Base-by-base conservation (phyloP, 2,113 vertebrate genomes). In the Brevimyrus niger region DNA sequence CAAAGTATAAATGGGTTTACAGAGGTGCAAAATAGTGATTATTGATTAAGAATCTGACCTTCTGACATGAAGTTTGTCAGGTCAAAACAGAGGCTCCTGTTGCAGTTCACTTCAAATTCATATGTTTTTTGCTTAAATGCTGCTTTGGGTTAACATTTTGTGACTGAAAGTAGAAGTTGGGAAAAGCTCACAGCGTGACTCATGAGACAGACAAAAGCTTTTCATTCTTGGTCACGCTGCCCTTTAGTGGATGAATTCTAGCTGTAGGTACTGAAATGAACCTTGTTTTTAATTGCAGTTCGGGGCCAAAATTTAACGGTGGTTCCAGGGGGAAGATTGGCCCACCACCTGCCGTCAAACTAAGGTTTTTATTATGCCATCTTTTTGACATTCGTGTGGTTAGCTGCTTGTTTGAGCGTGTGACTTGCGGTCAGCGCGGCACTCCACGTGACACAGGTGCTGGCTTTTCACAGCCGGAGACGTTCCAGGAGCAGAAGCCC, bases 301-400 rank as follows among this genome's bases (percentile, higher is more conserved):
- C 97, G 95, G 97, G 97, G 94, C 97, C 96, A 93, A 98, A 98
- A 96, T 97, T 98, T 96, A 97, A 97, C 94, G 97, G 94, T 95
- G 97, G 96, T 95, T 96, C 97, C 95, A 97, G 97, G 95, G 97
- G 97, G 95, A 98, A 97, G 96, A 97, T 97, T 93, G 97, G 97
- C 94, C 96, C 97, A 96, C 97, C 96, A 94, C 96, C 97, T 95
- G 97, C 94, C 95, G 96, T 97, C 95, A 98, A 98, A 96, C 95
- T 96, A 96, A 98, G 97, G 97, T 98, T 94, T 96, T 90, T 96
- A 94, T 94, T 51, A 91, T 89, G 91, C 55, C 88, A 89, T 89
- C 92, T 89, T 88, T 91, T 3, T 91, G 90, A 92, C 76, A 84
- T 93, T 91, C 90, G 88, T 91, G 89, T 93, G 90, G 91, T 90